Evolutionary conservation across 2,113 vertebrate genomes (phyloP), one percentile per base, ranked within the genome.

Genomic region (Lates calcarifer): DNA sequence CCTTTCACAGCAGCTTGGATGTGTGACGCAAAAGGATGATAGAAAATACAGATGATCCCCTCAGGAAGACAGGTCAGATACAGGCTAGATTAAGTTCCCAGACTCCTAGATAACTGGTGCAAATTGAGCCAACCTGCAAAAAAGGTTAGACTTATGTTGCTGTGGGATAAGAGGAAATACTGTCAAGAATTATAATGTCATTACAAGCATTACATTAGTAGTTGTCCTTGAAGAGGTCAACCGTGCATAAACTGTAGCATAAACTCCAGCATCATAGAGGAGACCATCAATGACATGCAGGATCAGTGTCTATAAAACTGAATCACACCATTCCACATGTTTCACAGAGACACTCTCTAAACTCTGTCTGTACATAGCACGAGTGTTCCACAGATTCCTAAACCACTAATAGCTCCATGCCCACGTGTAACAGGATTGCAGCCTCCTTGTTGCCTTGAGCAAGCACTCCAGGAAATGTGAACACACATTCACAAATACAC

Each of bases 1-100:
- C 85, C 92, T 93, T 95, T 94, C 88, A 95, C 78, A 68, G 74
- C 55, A 35, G 87, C 22, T 65, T 35, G 62, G 62, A 18, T 70
- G 66, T 80, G 77, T 95, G 92, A 94, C 88, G 84, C 90, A 92
- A 41, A 75, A 61, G 64, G 66, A 74, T 60, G 62, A 86, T 29
- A 66, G 73, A 79, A 55, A 81, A 81, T 60, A 67, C 49, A 69
- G 1, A 76, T n/a, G 8, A 81, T 86, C 41, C 60, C 86, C 28
- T 53, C 24, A 76, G 20, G 41, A 28, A 71, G 63, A 56, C 28
- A 53, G 81, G 7, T 77, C 76, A 79, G 68, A 78, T 35, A 41
- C 41, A 47, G 74, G 75, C 63, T 45, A 70, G 35, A 79, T 68
- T 66, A 62, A 69, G 3, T 69, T 70, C 37, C 22, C 20, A 81